Percentiles rank a stretch among this genome's conserved stretches.
These are phyloP conservation scores for Strigops habroptila DNA, from an alignment of 2,113 vertebrate genomes.

Conservation along the genomic window DNA sequence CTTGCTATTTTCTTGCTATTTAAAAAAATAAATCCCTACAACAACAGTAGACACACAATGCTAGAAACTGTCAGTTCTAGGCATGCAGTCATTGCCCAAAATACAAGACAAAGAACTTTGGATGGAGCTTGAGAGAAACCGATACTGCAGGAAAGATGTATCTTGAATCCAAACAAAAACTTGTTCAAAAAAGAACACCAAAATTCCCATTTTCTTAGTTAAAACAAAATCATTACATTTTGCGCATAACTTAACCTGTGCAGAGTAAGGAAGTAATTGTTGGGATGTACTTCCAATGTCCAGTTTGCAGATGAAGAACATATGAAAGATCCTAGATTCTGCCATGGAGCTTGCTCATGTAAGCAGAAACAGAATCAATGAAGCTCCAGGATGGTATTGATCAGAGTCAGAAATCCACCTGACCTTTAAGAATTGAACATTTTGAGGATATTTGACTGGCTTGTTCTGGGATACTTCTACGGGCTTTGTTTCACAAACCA, in stretches of 20 bases:
- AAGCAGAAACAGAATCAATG: background rate
- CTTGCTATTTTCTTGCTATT: background rate
- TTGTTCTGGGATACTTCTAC: background rate
- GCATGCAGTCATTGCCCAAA: background rate
- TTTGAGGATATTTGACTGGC: background rate
- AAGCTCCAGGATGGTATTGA: background rate
- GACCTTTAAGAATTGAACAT: background rate
- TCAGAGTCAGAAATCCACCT: background rate
- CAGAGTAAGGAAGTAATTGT: background rate
- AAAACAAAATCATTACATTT: background rate
- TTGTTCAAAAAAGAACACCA: background rate
- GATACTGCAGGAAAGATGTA: background rate
- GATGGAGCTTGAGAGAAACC: background rate
- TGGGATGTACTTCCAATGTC: background rate
- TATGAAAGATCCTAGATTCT: background rate
- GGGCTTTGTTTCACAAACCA: background rate
- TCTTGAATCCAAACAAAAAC: background rate
- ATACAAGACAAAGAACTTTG: background rate
- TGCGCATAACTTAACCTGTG: background rate
- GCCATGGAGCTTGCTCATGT: background rate
- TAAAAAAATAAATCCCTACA: background rate
- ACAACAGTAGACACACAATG: background rate
- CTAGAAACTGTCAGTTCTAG: background rate
- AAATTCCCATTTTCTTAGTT: background rate
- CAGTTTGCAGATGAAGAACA: background rate